phyloP scores from a whole-genome alignment of 2,888 invertebrate genomes.

The Rhingia campestris region DNA sequence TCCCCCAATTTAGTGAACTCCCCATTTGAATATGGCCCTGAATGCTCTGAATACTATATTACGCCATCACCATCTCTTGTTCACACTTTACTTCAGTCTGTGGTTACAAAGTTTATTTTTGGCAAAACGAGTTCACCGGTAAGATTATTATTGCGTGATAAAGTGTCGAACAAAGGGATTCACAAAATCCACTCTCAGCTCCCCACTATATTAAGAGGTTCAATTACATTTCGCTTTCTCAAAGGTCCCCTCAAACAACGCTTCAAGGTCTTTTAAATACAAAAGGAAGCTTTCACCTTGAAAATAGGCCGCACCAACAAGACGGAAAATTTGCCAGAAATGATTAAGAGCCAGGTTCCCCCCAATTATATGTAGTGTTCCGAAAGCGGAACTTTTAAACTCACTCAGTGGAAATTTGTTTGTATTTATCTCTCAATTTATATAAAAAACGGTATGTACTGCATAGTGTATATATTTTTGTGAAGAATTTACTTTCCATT shows the following conservation, averaged over 20 bases:
- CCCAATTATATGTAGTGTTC: conserved; percentile 16
- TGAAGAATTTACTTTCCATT: conserved; percentile 54
- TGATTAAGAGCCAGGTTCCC: conserved; percentile 16
- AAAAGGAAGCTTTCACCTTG: conserved; percentile 42
- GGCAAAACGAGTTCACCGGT: too few species aligned
- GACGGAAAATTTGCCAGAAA: conserved; percentile 23
- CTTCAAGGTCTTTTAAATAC: conserved; percentile 7
- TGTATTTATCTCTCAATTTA: conserved; percentile 46
- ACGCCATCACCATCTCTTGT: too few species aligned
- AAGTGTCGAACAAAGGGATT: too few species aligned
- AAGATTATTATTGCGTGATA: too few species aligned
- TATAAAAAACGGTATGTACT: conserved; percentile 10
- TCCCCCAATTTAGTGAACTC: too few species aligned
- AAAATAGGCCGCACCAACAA: conserved; percentile 36
- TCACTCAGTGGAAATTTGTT: conserved; percentile 60
- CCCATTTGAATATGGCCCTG: too few species aligned
- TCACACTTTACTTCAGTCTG: too few species aligned
- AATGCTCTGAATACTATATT: too few species aligned
- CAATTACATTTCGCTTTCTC: neutral
- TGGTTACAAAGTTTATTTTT: too few species aligned
- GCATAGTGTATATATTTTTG: conserved; percentile 5
- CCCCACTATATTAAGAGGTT: neutral
- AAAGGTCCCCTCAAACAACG: neutral
- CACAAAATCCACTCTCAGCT: too few species aligned
- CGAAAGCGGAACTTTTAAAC: conserved; percentile 68